A percentile compares a stretch with the other conserved stretches of the same genome.
phyloP scores from a whole-genome alignment of 2,113 vertebrate genomes.

The Lophochroa leadbeateri region DNA sequence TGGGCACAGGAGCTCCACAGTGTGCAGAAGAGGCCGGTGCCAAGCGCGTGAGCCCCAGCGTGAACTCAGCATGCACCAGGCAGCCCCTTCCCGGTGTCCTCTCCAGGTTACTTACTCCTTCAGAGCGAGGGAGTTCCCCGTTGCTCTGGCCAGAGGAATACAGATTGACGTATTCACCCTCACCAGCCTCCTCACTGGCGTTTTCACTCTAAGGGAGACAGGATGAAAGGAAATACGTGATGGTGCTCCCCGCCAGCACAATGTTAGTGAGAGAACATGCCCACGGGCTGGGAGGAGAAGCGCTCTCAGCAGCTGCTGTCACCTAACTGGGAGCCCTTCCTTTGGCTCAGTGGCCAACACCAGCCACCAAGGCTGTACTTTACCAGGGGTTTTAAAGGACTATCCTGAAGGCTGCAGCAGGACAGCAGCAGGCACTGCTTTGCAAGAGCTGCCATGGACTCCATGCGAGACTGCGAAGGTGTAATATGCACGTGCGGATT shows the following conservation, averaged over 20 bases:
- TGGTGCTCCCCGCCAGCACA: neutral
- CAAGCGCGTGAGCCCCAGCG: neutral
- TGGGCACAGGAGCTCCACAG: neutral
- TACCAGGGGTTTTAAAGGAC: neutral
- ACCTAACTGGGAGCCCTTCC: neutral
- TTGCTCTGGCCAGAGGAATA: slow-evolving; percentile 92
- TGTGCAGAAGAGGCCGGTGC: neutral
- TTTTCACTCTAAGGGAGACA: slow-evolving; percentile 89
- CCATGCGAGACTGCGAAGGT: neutral
- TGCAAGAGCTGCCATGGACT: neutral
- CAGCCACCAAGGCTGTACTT: neutral
- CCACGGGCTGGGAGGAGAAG: neutral
- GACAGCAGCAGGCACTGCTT: neutral
- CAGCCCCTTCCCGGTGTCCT: neutral
- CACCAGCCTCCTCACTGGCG: slow-evolving; percentile 89
- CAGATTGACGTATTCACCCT: slow-evolving; percentile 96
- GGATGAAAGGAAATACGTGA: slow-evolving; percentile 73
- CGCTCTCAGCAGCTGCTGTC: neutral
- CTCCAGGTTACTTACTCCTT: slow-evolving; percentile 87
- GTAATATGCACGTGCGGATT: rapidly evolving
- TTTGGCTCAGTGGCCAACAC: neutral
- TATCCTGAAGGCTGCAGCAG: neutral
- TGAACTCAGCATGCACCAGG: slow-evolving; percentile 62
- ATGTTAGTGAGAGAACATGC: neutral
- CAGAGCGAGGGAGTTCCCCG: slow-evolving; percentile 84